phyloP scores from a whole-genome alignment of 2,797 vertebrate species.

The Oophaga sylvatica region DNA sequence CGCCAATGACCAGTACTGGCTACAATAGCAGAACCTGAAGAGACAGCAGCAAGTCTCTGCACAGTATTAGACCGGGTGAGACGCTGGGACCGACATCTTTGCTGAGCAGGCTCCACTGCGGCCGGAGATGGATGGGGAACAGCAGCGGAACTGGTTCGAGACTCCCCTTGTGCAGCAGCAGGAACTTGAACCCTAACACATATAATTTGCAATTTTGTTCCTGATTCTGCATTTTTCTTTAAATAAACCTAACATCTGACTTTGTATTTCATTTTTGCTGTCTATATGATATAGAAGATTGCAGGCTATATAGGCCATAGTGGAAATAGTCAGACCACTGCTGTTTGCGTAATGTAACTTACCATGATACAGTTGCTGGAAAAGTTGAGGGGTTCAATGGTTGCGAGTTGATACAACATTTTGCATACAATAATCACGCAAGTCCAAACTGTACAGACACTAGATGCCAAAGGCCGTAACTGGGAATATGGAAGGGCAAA shows the following conservation, averaged over 20 bases:
- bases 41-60: too few species aligned
- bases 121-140: too few species aligned
- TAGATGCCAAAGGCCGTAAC: conserved; percentile 89
- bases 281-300: neutral
- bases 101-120: too few species aligned
- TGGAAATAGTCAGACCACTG: neutral
- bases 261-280: neutral
- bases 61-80: too few species aligned
- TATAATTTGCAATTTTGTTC: neutral
- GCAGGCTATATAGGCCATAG: neutral
- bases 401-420: conserved; percentile 95
- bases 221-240: neutral
- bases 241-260: neutral
- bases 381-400: conserved; percentile 80
- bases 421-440: conserved; percentile 97
- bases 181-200: too few species aligned
- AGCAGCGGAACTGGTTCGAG: too few species aligned
- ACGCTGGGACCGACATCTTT: too few species aligned
- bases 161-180: too few species aligned
- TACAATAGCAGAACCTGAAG: too few species aligned
- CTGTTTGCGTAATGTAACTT: conserved; percentile 64
- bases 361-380: conserved; percentile 84
- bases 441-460: conserved; percentile 94
- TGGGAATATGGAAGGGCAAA: conserved; percentile 93
- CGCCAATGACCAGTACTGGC: too few species aligned